A percentile compares a stretch with the other conserved stretches of the same genome.
These are phyloP conservation scores for Tipula lateralis DNA, from an alignment of 2,888 invertebrate species.

Conservation along the genomic window DNA sequence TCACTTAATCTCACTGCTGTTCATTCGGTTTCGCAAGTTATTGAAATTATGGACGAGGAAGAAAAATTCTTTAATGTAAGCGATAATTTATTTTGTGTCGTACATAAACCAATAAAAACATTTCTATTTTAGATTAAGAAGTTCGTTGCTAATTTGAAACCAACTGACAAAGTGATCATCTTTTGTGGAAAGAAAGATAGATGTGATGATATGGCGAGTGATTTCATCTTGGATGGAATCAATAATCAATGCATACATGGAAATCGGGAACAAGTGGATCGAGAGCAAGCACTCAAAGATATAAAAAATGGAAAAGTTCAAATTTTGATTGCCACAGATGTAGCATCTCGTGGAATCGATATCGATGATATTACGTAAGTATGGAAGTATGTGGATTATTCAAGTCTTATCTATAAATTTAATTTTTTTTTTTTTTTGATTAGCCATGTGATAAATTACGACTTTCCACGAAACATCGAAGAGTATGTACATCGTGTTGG, in stretches of 20 bases:
- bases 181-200: slow-evolving; percentile 84
- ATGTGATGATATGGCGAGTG: slow-evolving; percentile 78
- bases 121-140: slow-evolving; percentile 55
- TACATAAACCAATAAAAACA: not conserved
- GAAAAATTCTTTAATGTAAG: slow-evolving; percentile 60
- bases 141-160: slow-evolving; percentile 65
- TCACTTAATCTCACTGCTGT: slow-evolving; percentile 83
- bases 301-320: slow-evolving; percentile 72
- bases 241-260: slow-evolving; percentile 82
- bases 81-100: slow-evolving; percentile 32
- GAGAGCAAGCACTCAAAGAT: slow-evolving; percentile 78
- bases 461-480: slow-evolving; percentile 90
- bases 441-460: slow-evolving; percentile 78
- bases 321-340: slow-evolving; percentile 90
- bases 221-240: slow-evolving; percentile 65
- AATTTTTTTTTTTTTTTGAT: not conserved
- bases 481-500: slow-evolving; percentile 93
- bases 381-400: no score
- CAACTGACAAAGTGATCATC: slow-evolving; percentile 79
- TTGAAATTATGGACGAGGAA: slow-evolving; percentile 67
- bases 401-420: not conserved
- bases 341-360: slow-evolving; percentile 91
- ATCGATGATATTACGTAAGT: slow-evolving; percentile 74
- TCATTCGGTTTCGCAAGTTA: slow-evolving; percentile 76
- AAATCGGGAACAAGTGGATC: slow-evolving; percentile 73